Evolutionary conservation across 2,797 vertebrate genomes (phyloP), one percentile per base, ranked within the genome.

Genomic region (Rhinella marina): DNA sequence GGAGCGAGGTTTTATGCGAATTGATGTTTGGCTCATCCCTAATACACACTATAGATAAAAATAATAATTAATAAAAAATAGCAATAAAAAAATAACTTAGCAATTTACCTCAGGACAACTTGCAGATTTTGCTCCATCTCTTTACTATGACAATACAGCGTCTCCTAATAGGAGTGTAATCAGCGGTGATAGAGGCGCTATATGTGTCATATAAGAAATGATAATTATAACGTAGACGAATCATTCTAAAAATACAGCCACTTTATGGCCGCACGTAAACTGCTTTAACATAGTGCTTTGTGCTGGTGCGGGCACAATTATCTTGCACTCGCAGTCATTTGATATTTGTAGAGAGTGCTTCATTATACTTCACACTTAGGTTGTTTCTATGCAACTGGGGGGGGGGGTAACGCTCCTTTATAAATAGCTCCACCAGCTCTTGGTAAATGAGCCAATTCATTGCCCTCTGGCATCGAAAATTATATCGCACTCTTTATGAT

Each of bases 401-500:
- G 10, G 29, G 82, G 82, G 27, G 10, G 12, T 41, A 84, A 84
- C 61, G 82, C 17, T 73, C 23, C 68, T 84, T 84, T 84, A 84
- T 72, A 84, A 84, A 84, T 75, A 73, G 82, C 68, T 57, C 19
- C 12, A 59, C 52, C 70, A 32, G 70, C 70, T 75, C 82, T 75
- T 84, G 66, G 82, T 84, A 84, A 84, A 84, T 84, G 82, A 84
- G 82, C 82, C 82, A 84, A 75, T 84, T 73, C 82, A 59, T 72
- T 73, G 82, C 68, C 66, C 82, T n/a, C 23, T 75, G 68, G 54
- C 68, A 62, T 70, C 54, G 75, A 57, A 82, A 75, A 75, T 73
- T 32, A 70, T 41, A 84, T 48, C 21, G 78, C n/a, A 48, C 3
- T 27, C 29, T 61, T 5, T 29, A 81, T 59, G 78, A 61, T 52